Percentiles rank a stretch among this genome's conserved stretches.
phyloP scores from a whole-genome alignment of 53 echinoderm and acorn worm genomes.

The Glandiceps talaboti region DNA sequence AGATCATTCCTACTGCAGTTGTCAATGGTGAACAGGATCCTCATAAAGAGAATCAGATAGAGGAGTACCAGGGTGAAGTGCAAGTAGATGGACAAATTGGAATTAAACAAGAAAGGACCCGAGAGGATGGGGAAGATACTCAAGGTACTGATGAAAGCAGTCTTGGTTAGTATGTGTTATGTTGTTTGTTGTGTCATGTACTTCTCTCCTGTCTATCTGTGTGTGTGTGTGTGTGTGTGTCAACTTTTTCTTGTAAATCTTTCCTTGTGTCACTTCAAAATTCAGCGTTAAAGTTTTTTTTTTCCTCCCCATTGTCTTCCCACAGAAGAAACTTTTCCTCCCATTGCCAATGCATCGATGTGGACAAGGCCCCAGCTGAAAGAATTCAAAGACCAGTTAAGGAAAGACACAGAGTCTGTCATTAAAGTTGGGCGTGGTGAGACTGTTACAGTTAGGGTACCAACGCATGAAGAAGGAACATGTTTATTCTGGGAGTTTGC shows the following conservation, averaged over 20 bases:
- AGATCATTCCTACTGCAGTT: too few relatives aligned
- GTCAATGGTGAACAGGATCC: neutral
- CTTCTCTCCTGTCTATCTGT: too few relatives aligned
- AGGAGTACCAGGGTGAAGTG: too few relatives aligned
- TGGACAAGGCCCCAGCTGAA: constrained; percentile 76
- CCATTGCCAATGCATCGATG: constrained; percentile 75
- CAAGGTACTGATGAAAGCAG: neutral
- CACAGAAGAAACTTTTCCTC: neutral
- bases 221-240: too few relatives aligned
- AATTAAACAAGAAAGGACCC: neutral
- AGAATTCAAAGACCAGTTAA: constrained; percentile 80
- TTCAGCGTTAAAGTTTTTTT: too few relatives aligned
- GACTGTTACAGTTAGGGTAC: constrained; percentile 91
- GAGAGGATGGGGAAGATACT: neutral
- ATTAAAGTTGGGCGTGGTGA: constrained; percentile 91
- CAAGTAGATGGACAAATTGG: too few relatives aligned
- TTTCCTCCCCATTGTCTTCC: neutral
- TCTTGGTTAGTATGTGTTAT: neutral
- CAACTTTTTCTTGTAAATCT: too few relatives aligned
- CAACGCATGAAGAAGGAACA: constrained; percentile 88
- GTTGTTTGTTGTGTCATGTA: too few relatives aligned
- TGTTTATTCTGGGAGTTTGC: constrained; percentile 99
- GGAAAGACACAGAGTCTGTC: constrained; percentile 76
- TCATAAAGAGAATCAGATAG: too few relatives aligned
- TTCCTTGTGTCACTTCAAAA: too few relatives aligned